phyloP scores from a whole-genome alignment of 2,113 vertebrate genomes.

The Dendropsophus ebraccatus region DNA sequence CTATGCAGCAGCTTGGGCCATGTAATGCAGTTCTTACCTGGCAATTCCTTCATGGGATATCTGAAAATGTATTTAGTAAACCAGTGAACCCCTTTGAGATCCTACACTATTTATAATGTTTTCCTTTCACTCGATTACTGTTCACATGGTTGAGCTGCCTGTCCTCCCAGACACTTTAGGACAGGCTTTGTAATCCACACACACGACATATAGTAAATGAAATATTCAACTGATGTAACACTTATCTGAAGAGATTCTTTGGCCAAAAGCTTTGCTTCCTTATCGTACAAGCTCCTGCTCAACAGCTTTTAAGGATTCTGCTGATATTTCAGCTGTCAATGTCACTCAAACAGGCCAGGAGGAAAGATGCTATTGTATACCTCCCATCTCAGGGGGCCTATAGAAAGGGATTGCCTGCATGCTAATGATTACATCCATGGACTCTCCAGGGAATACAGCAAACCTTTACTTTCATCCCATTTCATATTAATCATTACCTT shows the following conservation, averaged over 20 bases:
- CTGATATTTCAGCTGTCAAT: constrained; percentile 7
- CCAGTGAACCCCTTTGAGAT: background rate
- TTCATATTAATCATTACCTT: background rate
- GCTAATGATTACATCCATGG: background rate
- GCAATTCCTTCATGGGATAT: background rate
- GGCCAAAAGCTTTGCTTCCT: background rate
- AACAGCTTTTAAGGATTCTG: background rate
- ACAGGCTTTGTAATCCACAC: background rate
- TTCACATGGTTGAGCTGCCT: background rate
- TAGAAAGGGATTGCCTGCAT: background rate
- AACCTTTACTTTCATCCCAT: background rate
- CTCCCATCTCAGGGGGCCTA: constrained; percentile 4
- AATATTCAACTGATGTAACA: background rate
- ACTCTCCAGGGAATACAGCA: background rate
- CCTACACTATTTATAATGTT: too few relatives aligned
- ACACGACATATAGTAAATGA: background rate
- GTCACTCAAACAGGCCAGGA: background rate
- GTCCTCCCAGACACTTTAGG: background rate
- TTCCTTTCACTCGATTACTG: background rate
- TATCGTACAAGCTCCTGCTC: background rate
- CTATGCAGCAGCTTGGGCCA: too few relatives aligned
- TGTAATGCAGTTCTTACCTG: too few relatives aligned
- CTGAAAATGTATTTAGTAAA: too few relatives aligned
- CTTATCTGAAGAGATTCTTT: background rate
- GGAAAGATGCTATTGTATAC: constrained; percentile 24